Conservation (phyloP, 2,113 vertebrate genomes). For the Daboia siamensis region DNA sequence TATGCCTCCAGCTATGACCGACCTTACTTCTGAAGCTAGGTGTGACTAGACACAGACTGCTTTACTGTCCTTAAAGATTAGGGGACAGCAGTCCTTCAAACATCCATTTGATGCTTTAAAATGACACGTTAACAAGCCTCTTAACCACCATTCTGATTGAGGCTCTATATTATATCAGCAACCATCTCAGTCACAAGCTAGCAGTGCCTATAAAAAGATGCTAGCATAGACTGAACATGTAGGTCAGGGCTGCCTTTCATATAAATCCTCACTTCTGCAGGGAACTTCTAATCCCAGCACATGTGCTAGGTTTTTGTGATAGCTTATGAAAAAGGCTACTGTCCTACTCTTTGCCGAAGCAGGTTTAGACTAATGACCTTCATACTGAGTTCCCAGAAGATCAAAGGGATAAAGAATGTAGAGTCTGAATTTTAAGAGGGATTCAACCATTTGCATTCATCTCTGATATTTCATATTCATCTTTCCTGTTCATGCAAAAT, state of each 20-base stretch:
- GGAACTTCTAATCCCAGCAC: not conserved
- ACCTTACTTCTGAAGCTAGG: not conserved
- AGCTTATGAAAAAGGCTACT: accelerated
- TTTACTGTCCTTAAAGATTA: not conserved
- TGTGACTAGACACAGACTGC: not conserved
- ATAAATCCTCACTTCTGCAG: not conserved
- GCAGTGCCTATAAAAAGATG: not conserved
- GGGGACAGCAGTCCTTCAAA: not conserved
- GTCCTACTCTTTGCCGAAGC: not conserved
- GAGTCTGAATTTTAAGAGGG: conserved; percentile 20
- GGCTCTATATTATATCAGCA: not conserved
- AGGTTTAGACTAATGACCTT: conserved; percentile 7
- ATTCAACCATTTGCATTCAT: not conserved
- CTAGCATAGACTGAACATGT: not conserved
- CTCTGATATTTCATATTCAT: not conserved
- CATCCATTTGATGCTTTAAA: not conserved
- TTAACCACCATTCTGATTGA: not conserved
- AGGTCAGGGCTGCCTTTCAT: not conserved
- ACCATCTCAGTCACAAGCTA: not conserved
- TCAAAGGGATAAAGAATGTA: conserved; percentile 1
- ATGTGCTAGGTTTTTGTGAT: conserved; percentile 4
- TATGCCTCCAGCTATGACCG: not conserved
- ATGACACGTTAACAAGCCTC: not conserved
- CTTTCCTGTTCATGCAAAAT: not conserved
- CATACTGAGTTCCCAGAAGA: conserved; percentile 22